Conservation (phyloP, 2,797 vertebrate species). For the Fratercula arctica region DNA sequence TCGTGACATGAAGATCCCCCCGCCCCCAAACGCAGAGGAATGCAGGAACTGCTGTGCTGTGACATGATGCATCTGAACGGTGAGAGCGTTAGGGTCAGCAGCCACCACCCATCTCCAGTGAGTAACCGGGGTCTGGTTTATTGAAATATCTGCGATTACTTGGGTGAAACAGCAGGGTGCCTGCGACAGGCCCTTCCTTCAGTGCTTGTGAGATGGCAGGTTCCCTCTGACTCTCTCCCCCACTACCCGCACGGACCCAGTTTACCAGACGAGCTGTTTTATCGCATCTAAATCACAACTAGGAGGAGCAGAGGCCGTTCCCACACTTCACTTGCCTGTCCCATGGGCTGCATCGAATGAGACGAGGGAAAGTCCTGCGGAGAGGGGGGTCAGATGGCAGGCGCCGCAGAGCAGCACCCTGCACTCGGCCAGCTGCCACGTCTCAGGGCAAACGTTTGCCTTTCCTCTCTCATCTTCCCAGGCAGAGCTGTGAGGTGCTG, state of each 20-base stretch:
- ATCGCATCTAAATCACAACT: not conserved
- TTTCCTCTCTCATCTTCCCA: not conserved
- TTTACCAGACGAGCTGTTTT: not conserved
- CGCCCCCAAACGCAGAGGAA: not conserved
- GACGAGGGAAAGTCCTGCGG: not conserved
- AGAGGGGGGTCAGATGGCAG: rapidly evolving
- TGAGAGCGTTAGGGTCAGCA: not conserved
- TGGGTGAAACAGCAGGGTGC: not conserved
- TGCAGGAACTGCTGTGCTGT: rapidly evolving
- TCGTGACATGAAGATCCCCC: not conserved
- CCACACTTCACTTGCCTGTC: not conserved
- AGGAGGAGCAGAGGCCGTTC: not conserved
- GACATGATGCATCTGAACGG: rapidly evolving
- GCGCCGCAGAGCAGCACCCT: not conserved
- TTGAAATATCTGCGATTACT: rapidly evolving
- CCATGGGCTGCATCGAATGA: not conserved
- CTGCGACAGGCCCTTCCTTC: not conserved
- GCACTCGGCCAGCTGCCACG: rapidly evolving
- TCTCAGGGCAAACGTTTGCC: not conserved
- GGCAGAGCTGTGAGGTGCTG: not conserved
- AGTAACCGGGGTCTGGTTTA: not conserved
- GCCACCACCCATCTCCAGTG: not conserved
- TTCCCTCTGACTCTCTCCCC: not conserved
- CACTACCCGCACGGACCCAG: too few relatives aligned
- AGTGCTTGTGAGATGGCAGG: not conserved